Base-by-base conservation (phyloP, 2,888 invertebrate genomes). In the Chromoteleia sp. region DNA sequence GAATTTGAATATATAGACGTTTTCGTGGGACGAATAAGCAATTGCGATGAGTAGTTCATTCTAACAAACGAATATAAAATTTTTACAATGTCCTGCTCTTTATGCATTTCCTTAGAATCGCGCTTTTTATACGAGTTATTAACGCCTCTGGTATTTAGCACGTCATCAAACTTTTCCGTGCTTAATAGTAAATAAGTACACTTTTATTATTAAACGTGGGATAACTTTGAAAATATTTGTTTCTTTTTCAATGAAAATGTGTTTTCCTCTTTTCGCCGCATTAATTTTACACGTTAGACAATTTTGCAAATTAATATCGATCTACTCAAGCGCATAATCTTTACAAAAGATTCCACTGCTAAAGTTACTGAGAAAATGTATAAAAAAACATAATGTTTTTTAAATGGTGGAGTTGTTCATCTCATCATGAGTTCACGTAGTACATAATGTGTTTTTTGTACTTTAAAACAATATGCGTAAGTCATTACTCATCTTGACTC, bases 391-490 rank as follows among this genome's bases (percentile, higher is more conserved):
- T n/a, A n/a, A n/a, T n/a, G n/a, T n/a, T n/a, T n/a, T n/a, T n/a
- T n/a, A n/a, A n/a, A n/a, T 21, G 33, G 30, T 25, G 29, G n/a
- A 45, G 36, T 12, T 45, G 33, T 45, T 58, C 58, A 71, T 59
- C 50, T 17, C 7, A 29, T 45, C 29, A 15, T 36, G 6, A 58
- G 54, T 56, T 58, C 33, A 41, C 56, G 12, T 39, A 29, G 12
- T 8, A 48, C 29, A 29, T 50, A 76, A 54, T 56, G 61, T 52
- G 36, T 68, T 59, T 36, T 59, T 29, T 52, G 59, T 15, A 75
- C 75, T 75, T 74, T 74, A 36, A 7, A 19, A 45, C 48, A 74
- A 61, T 61, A 52, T 45, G 36, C 73, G 43, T 48, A 56, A 58
- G 12, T 6, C 12, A 74, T 74, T 74, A 65, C 65, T 74, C 74